Evolutionary conservation across 92 coral and sea anemone species (phyloP).

Genomic region (Scolanthus callimorphus): DNA sequence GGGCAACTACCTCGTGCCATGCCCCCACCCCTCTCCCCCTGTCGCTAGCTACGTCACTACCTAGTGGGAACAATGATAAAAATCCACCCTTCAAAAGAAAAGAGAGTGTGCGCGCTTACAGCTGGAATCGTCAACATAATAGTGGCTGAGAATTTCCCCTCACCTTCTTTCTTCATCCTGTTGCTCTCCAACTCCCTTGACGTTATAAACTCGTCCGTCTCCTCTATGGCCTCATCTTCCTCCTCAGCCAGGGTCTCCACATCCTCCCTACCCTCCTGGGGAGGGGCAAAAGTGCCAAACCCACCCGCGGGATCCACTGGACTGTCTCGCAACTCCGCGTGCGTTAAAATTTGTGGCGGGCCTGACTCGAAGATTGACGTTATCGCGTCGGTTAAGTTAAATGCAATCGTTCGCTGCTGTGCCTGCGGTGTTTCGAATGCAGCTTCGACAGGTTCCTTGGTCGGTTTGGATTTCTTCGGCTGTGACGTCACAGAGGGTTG

Average conservation of each 20-base stretch:
- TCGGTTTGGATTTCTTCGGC: conserved; percentile 41
- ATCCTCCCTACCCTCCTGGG: conserved; percentile 34
- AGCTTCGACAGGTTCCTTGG: conserved; percentile 71
- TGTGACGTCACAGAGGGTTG: conserved; percentile 63
- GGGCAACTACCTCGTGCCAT: too few species aligned
- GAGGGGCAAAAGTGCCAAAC: conserved; percentile 91
- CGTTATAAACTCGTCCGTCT: conserved; percentile 69
- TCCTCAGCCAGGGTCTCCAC: conserved; percentile 40
- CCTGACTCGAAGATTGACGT: conserved; percentile 93
- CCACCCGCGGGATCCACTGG: conserved; percentile 50
- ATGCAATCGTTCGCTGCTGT: conserved; percentile 78
- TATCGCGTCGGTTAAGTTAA: conserved; percentile 83
- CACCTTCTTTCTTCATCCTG: conserved; percentile 79
- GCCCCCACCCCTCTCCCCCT: too few species aligned
- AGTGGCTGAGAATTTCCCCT: too few species aligned
- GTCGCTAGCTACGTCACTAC: too few species aligned
- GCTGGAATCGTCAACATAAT: too few species aligned
- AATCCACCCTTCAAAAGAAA: too few species aligned
- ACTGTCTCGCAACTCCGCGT: not conserved
- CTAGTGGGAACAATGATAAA: too few species aligned
- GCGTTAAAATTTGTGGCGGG: conserved; percentile 28
- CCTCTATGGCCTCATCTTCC: conserved; percentile 38
- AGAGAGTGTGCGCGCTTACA: too few species aligned
- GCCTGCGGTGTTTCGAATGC: conserved; percentile 85
- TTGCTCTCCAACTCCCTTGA: conserved; percentile 66